These are phyloP conservation scores for Miniopterus natalensis DNA, from an alignment of 2,113 vertebrate species.

Conservation along the genomic window DNA sequence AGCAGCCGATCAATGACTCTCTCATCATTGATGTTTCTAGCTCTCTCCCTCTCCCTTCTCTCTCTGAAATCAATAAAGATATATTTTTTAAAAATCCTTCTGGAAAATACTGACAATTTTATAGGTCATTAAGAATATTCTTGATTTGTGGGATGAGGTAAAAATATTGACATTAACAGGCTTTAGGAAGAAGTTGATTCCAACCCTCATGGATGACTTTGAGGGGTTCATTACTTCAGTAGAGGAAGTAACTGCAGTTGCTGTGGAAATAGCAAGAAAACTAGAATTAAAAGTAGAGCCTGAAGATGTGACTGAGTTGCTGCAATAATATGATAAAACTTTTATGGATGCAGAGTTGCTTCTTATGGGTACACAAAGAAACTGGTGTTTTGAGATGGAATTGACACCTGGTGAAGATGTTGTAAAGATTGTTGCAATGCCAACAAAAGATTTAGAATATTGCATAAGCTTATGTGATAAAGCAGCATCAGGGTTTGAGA, in stretches of 20 bases:
- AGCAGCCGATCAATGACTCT: too few species aligned
- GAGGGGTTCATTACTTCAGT: not conserved
- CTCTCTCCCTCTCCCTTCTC: too few species aligned
- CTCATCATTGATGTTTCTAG: too few species aligned
- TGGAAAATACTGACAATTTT: not conserved
- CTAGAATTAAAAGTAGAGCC: not conserved
- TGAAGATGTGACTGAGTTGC: not conserved
- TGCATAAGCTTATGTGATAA: not conserved
- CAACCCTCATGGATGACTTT: not conserved
- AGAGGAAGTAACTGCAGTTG: not conserved
- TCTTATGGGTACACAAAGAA: not conserved
- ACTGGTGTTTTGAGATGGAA: not conserved
- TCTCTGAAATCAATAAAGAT: too few species aligned
- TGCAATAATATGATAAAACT: not conserved
- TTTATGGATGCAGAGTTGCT: not conserved
- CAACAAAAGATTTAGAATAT: not conserved
- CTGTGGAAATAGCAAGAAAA: not conserved
- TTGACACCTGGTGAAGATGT: not conserved
- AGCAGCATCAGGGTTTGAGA: not conserved
- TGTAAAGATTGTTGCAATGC: not conserved
- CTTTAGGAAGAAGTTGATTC: not conserved
- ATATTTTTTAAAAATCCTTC: not conserved
- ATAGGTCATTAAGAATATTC: not conserved
- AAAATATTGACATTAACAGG: not conserved
- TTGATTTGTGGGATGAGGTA: not conserved